These are phyloP conservation scores for Rhynchonycteris naso DNA, from an alignment of 2,797 vertebrate genomes.

Conservation along the genomic window DNA sequence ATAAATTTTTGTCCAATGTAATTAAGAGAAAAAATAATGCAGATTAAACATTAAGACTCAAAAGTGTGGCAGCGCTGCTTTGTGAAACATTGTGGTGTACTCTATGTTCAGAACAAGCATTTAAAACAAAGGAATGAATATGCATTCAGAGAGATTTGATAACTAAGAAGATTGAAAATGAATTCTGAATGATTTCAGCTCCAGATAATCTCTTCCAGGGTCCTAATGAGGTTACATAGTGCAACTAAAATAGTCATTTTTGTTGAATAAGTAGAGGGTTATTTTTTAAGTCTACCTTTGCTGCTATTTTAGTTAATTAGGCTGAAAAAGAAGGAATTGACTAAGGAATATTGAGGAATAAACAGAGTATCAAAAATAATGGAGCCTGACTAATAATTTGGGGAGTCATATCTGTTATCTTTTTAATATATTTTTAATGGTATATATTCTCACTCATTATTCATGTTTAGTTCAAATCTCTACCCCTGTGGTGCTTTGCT, in stretches of 20 bases:
- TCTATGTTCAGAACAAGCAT: conserved; percentile 72
- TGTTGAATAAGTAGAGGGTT: conserved; percentile 24
- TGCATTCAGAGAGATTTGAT: conserved; percentile 79
- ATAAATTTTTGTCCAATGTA: conserved; percentile 62
- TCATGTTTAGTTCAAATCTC: background rate
- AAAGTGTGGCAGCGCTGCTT: conserved; percentile 44
- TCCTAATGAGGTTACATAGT: conserved; percentile 64
- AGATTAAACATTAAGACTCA: conserved; percentile 58
- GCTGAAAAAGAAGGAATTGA: conserved; percentile 32
- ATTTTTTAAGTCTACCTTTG: background rate
- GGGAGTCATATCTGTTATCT: background rate
- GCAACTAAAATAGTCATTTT: conserved; percentile 56
- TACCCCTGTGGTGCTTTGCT: background rate
- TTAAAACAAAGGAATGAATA: conserved; percentile 79
- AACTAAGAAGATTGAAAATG: conserved; percentile 82
- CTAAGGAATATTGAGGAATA: conserved; percentile 22
- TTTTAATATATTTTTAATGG: conserved; percentile 38
- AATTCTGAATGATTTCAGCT: conserved; percentile 82
- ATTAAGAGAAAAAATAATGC: conserved; percentile 71
- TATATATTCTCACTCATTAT: background rate
- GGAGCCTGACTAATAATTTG: background rate
- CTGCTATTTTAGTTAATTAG: background rate
- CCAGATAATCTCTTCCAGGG: conserved; percentile 78
- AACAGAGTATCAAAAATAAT: conserved; percentile 6
- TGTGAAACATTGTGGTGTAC: conserved; percentile 67